Conservation (phyloP, 1,140 invertebrate genomes). For the Megalopta genalis region DNA sequence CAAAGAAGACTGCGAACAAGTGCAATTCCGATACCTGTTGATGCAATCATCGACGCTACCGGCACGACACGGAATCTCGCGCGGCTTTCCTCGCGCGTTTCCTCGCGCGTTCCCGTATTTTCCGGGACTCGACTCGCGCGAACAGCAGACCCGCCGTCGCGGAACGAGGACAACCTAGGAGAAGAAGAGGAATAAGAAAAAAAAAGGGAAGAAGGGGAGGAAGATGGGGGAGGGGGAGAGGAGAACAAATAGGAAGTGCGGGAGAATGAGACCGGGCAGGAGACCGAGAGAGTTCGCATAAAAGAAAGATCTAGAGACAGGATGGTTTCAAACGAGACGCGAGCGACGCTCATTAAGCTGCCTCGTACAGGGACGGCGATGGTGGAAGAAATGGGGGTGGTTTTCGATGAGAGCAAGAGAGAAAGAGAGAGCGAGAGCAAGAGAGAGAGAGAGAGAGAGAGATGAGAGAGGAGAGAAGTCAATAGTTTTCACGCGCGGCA, state of each 20-base stretch:
- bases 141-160: not conserved
- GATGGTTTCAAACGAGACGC: slow-evolving; percentile 43
- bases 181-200: no score
- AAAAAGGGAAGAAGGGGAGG: not conserved
- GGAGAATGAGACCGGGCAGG: not conserved
- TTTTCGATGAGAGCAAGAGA: not conserved
- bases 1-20: no score
- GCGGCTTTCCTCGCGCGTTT: not conserved
- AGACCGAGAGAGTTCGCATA: slow-evolving; percentile 18
- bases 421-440: not conserved
- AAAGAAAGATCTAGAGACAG: slow-evolving; percentile 39
- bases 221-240: not conserved
- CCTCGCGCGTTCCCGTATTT: slow-evolving; percentile 23
- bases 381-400: slow-evolving; percentile 27
- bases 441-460: not conserved
- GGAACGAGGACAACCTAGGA: no score
- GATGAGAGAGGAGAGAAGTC: slow-evolving; percentile 41
- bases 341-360: slow-evolving; percentile 56
- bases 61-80: no score
- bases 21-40: slow-evolving; percentile 26
- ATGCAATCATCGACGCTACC: not conserved
- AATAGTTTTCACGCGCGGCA: slow-evolving; percentile 61
- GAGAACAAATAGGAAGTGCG: not conserved
- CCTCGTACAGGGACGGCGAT: slow-evolving; percentile 24
- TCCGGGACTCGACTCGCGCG: not conserved